phyloP scores from a whole-genome alignment of 2,888 invertebrate species.

The Zygothrica quintamaculata region DNA sequence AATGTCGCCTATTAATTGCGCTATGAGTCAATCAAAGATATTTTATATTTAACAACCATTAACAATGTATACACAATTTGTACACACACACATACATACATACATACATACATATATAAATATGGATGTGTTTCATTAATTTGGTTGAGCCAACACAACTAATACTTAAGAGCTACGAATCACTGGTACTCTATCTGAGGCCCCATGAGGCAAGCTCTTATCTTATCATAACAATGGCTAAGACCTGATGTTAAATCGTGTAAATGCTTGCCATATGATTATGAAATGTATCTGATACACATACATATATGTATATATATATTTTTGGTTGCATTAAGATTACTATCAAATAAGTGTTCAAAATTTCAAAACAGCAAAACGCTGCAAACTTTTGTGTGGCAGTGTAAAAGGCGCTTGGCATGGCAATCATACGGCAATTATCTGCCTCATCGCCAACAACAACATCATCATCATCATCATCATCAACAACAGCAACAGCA shows the following conservation, averaged over 20 bases:
- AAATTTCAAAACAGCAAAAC: background rate
- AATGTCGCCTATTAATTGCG: slow-evolving; percentile 56
- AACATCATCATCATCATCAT: slow-evolving; percentile 12
- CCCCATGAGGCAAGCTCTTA: slow-evolving; percentile 27
- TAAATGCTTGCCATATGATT: slow-evolving; percentile 42
- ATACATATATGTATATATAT: no score
- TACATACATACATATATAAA: background rate
- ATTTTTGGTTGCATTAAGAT: no score
- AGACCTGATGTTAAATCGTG: slow-evolving; percentile 36
- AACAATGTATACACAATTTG: slow-evolving; percentile 44
- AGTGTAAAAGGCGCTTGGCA: slow-evolving; percentile 26
- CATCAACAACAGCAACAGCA: slow-evolving; percentile 8
- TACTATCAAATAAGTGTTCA: no score
- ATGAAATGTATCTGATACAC: slow-evolving; percentile 68
- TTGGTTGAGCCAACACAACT: background rate
- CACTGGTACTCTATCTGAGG: slow-evolving; percentile 7
- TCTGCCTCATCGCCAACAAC: slow-evolving; percentile 28
- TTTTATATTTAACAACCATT: slow-evolving; percentile 36
- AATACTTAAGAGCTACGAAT: slow-evolving; percentile 28
- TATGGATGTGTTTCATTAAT: background rate
- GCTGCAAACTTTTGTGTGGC: slow-evolving; percentile 21
- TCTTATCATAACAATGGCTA: slow-evolving; percentile 53
- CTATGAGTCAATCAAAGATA: slow-evolving; percentile 53
- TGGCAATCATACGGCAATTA: slow-evolving; percentile 43
- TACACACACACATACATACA: slow-evolving; percentile 9